Base-by-base conservation (phyloP, 2,113 vertebrate species). In the Pituophis catenifer region DNA sequence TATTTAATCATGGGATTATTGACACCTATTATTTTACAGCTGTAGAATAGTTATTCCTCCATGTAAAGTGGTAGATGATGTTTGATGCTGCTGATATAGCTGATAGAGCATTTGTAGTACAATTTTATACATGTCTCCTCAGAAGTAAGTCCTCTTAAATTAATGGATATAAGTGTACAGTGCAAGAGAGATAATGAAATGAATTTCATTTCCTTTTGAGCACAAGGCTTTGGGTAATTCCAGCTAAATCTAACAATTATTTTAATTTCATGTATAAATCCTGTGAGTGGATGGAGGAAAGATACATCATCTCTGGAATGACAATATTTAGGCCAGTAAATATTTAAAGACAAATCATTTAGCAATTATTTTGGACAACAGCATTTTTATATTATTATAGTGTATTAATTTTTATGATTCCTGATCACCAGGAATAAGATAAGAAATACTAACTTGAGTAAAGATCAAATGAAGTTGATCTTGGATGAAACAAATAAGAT, bases 161-260 rank as follows among this genome's bases (percentile, higher is more conserved):
- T 17, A 33, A 75, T 75, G 65, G n/a, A 75, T 17, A 75, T 75
- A 75, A n/a, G 13, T 33, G 2, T 75, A 33, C 65, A 75, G 65
- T 75, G 13, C 5, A 13, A 2, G 5, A 0, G 4, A 33, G 13
- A 8, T 0, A 0, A 13, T 57, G 24, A 55, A 4, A n/a, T n/a
- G 50, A 94, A 70, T 3, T 62, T 21, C 0, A 15, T 93, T 94
- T 94, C 24, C 29, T 94, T 95, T 53, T 91, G 57, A 55, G 91
- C 23, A 23, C 86, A 81, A 65, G 1, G 1, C 52, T 93, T 95
- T 57, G 12, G 17, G 55, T 87, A 6, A 89, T 86, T 70, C 90
- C 91, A 70, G 29, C 17, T 59, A n/a, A 91, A 75, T 33, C 13
- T 92, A 91, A 94, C 86, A 33, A 3, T 57, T 89, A 91, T 86